These are phyloP conservation scores for Tachyglossus aculeatus DNA, from an alignment of 2,797 vertebrate genomes.

Conservation along the genomic window DNA sequence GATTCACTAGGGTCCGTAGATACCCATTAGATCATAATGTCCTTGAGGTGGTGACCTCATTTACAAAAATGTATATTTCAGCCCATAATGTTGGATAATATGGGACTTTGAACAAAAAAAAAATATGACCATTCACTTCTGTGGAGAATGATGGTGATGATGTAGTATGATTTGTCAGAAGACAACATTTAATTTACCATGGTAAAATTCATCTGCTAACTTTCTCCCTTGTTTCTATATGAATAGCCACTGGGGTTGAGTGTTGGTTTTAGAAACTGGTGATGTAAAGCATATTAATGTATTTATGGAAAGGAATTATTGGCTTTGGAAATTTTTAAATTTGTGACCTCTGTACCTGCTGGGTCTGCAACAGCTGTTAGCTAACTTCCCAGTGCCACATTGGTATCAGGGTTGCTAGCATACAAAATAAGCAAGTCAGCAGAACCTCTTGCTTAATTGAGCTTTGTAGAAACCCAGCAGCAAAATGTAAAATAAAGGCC, in stretches of 20 bases:
- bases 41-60: too few relatives aligned
- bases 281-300: neutral
- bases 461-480: slow-evolving; percentile 19
- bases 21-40: too few relatives aligned
- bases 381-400: slow-evolving; percentile 29
- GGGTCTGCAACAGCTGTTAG: slow-evolving; percentile 43
- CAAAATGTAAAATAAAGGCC: slow-evolving; percentile 49
- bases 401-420: slow-evolving; percentile 30
- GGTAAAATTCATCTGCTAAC: neutral
- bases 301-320: neutral
- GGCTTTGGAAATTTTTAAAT: slow-evolving; percentile 20
- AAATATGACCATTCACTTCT: too few relatives aligned
- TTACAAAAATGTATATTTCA: too few relatives aligned
- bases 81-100: too few relatives aligned
- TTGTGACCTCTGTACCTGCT: slow-evolving; percentile 42
- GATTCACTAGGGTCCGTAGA: neutral
- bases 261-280: slow-evolving; percentile 14
- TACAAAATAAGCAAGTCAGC: slow-evolving; percentile 68
- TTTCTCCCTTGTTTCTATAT: neutral
- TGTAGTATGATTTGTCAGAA: slow-evolving; percentile 11
- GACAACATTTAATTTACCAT: neutral
- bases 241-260: neutral
- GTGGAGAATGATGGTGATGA: too few relatives aligned
- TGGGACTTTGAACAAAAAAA: too few relatives aligned
- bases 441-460: slow-evolving; percentile 68